A percentile compares a stretch with the other conserved stretches of the same genome.
Conservation (phyloP, 2,113 vertebrate genomes). For the Seriola quinqueradiata region DNA sequence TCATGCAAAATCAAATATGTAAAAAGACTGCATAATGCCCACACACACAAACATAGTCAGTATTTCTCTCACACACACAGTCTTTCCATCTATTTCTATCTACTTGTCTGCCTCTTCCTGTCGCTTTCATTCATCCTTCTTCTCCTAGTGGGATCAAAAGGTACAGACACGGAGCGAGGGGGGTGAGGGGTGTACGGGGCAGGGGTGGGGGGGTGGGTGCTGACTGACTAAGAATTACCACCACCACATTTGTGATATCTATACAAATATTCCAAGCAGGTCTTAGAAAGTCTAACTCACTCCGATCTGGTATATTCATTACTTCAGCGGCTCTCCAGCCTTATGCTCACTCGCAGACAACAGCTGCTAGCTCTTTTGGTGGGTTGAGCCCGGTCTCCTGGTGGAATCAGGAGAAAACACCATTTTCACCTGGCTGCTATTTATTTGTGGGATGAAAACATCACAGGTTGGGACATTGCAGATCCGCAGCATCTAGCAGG, state of each 20-base stretch:
- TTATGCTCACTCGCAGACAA: constrained; percentile 65
- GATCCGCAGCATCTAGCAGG: constrained; percentile 66
- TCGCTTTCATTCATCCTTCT: constrained; percentile 32
- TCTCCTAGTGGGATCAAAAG: constrained; percentile 56
- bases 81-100: constrained; percentile 23
- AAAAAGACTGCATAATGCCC: constrained; percentile 26
- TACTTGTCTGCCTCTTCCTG: constrained; percentile 18
- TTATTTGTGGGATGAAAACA: constrained; percentile 75
- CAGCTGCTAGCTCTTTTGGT: constrained; percentile 72
- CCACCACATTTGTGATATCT: constrained; percentile 37
- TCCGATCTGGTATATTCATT: constrained; percentile 60
- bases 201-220: not conserved
- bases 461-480: constrained; percentile 69
- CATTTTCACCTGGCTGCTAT: constrained; percentile 72
- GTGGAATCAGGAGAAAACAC: constrained; percentile 57
- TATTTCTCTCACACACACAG: constrained; percentile 5
- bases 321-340: constrained; percentile 53
- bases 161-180: constrained; percentile 37
- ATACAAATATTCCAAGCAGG: constrained; percentile 66
- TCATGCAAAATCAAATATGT: constrained; percentile 29
- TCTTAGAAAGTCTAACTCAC: constrained; percentile 61
- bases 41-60: constrained; percentile 7
- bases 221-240: constrained; percentile 30
- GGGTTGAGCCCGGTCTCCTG: constrained; percentile 64
- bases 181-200: not conserved